Evolutionary conservation across 2,797 vertebrate genomes (phyloP), one percentile per base, ranked within the genome.

Genomic region (Sus cebifrons): DNA sequence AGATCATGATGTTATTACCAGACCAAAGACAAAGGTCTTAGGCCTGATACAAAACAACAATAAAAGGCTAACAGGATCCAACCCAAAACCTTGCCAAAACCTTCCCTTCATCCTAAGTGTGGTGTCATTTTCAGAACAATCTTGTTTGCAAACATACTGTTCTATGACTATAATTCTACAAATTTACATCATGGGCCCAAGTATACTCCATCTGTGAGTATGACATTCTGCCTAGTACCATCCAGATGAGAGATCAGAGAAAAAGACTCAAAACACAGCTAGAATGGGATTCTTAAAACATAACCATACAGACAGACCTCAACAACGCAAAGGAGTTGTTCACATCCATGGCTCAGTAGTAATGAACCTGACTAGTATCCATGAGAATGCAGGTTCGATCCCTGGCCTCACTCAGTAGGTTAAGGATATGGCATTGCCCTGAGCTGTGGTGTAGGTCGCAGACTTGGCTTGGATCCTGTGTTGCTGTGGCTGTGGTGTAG

Each of bases 121-220:
- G 21, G 44, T 54, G 14, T 90, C 62, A 44, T n/a, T 88, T 89
- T 90, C 18, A 91, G 89, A 97, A 96, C 40, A 62, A 67, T 87
- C 44, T 68, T 16, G 71, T 0, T 79, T 18, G 27, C 25, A 94
- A 89, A 81, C 52, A 87, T 83, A 78, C 12, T 56, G 29, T 65
- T 93, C 21, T 62, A 65, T 25, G 94, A 85, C 40, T 52, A 0
- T 32, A 89, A 74, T 25, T 83, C 58, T 70, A 17, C 64, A 91
- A 94, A 95, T 94, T 74, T 49, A 40, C 91, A 96, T 13, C 17
- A 56, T 1, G 18, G 64, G 49, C 40, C 73, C 16, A 84, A 83
- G n/a, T 86, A 52, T 23, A 75, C 81, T 7, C 17, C 60, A 90
- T 84, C 75, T 83, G 60, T 74, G 16, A 94, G 87, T 21, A 89